Evolutionary conservation across 2,113 vertebrate genomes (phyloP).

Genomic region (Amphiprion ocellaris): DNA sequence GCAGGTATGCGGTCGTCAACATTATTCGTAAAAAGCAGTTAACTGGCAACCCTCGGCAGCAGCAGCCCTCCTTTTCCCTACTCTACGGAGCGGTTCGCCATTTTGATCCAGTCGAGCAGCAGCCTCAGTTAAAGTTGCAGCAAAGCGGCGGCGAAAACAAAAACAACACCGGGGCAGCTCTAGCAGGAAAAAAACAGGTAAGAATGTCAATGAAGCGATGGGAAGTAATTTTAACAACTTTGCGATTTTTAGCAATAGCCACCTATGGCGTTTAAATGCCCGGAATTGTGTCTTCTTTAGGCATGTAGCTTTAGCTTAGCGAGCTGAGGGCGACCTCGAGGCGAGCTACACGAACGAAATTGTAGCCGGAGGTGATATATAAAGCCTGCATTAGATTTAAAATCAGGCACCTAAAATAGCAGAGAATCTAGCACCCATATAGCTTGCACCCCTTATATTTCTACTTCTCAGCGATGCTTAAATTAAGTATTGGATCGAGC

Average conservation of each 20-base stretch:
- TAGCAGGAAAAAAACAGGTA: not conserved
- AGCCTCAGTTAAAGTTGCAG: not conserved
- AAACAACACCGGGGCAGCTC: not conserved
- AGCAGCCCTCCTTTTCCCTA: slow-evolving; percentile 25
- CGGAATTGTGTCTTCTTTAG: not conserved
- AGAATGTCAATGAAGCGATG: not conserved
- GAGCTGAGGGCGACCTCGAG: slow-evolving; percentile 52
- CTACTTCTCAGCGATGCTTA: not conserved
- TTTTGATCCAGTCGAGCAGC: slow-evolving; percentile 54
- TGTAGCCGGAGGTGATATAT: not conserved
- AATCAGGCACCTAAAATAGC: rapidly evolving
- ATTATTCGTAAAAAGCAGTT: not conserved
- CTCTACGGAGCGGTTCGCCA: slow-evolving; percentile 57
- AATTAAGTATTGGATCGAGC: not conserved
- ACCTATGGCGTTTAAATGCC: rapidly evolving
- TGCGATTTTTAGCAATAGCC: not conserved
- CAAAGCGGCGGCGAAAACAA: not conserved
- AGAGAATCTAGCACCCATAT: rapidly evolving
- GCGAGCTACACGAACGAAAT: slow-evolving; percentile 6
- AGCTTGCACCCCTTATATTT: rapidly evolving
- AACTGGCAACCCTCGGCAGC: slow-evolving; percentile 39
- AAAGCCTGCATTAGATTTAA: rapidly evolving
- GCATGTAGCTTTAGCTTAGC: slow-evolving; percentile 19
- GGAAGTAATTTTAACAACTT: not conserved
- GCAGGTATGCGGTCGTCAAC: rapidly evolving